phyloP scores from a whole-genome alignment of 1,140 invertebrate genomes.

The Penaeus vannamei region DNA sequence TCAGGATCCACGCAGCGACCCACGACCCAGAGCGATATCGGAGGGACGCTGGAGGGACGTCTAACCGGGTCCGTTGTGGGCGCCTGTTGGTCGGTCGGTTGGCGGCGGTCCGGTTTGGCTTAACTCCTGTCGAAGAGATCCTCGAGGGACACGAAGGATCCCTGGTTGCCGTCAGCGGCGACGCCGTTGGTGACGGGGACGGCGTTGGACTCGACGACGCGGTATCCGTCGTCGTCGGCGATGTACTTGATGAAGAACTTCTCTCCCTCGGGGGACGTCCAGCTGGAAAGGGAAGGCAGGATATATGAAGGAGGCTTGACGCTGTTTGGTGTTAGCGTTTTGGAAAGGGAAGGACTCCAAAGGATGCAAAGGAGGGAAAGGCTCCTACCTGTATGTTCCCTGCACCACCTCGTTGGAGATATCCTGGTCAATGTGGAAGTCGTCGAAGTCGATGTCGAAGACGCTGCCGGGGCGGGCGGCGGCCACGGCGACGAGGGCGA shows the following conservation, averaged over 20 bases:
- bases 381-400: constrained; percentile 34
- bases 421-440: constrained; percentile 39
- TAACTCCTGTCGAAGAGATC: not conserved
- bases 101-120: too few relatives aligned
- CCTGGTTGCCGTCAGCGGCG: constrained; percentile 59
- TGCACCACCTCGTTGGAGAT: constrained; percentile 6
- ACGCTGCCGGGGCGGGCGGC: constrained; percentile 4
- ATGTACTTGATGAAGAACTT: constrained; percentile 62
- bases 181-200: constrained; percentile 56
- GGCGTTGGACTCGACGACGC: constrained; percentile 62
- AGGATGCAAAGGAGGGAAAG: too few relatives aligned
- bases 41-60: too few relatives aligned
- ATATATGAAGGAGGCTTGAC: too few relatives aligned
- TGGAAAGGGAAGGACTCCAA: too few relatives aligned
- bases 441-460: not conserved
- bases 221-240: constrained; percentile 62
- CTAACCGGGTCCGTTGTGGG: too few relatives aligned
- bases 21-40: too few relatives aligned
- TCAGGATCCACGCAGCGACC: too few relatives aligned
- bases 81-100: too few relatives aligned
- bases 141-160: constrained; percentile 18
- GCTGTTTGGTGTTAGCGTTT: too few relatives aligned
- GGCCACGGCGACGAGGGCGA: constrained; percentile 22
- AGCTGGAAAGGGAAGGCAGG: constrained; percentile 31
- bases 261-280: constrained; percentile 54